Conservation (phyloP, 37 sponge, comb jelly and placozoan genomes). For the Ephydatia muelleri region DNA sequence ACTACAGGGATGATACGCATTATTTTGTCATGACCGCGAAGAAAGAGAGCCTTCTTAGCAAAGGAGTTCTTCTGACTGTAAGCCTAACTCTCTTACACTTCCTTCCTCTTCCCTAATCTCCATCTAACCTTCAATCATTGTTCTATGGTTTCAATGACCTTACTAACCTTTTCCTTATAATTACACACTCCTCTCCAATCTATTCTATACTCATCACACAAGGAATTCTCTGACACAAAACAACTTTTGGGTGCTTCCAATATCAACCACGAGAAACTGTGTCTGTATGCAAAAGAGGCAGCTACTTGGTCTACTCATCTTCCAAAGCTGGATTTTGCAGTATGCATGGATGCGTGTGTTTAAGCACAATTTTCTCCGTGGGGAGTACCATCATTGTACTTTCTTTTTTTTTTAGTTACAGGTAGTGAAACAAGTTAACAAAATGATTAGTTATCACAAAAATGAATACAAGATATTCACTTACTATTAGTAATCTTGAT, state of each 20-base stretch:
- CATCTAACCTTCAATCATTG: neutral
- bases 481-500: no score
- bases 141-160: neutral
- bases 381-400: no score
- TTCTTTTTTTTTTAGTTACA: no score
- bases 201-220: neutral
- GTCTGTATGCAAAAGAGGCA: slow-evolving; percentile 73
- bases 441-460: no score
- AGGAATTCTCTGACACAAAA: slow-evolving; percentile 74
- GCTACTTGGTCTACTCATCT: slow-evolving; percentile 88
- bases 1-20: slow-evolving; percentile 98
- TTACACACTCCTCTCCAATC: neutral
- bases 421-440: no score
- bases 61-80: slow-evolving; percentile 86
- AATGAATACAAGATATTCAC: no score
- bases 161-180: neutral
- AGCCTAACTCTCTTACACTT: slow-evolving; percentile 3
- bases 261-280: slow-evolving; percentile 60
- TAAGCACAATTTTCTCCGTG: no score
- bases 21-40: slow-evolving; percentile 99
- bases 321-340: slow-evolving; percentile 79
- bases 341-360: slow-evolving; percentile 12
- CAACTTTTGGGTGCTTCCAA: slow-evolving; percentile 72
- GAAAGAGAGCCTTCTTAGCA: slow-evolving; percentile 88
- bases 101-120: neutral